Conservation (phyloP, 2,113 vertebrate genomes). For the Corythornis cristatus region DNA sequence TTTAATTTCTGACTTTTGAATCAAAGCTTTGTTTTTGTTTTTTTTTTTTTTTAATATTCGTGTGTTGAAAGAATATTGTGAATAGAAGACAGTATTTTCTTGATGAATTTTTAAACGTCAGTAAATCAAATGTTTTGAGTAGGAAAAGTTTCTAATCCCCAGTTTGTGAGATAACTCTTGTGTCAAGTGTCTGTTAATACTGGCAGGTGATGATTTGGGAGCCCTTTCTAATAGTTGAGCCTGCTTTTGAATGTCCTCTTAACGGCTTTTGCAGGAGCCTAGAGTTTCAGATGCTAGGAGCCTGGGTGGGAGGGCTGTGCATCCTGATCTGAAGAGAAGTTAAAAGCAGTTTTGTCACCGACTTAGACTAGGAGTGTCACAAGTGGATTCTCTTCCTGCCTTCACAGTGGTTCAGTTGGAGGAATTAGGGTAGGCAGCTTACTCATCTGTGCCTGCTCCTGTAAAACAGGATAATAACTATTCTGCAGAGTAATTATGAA, state of each 20-base stretch:
- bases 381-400: neutral
- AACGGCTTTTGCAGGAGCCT: neutral
- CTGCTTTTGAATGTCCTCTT: neutral
- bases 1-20: neutral
- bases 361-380: neutral
- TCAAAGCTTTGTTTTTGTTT: neutral
- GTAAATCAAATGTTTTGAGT: neutral
- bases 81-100: neutral
- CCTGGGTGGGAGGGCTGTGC: neutral
- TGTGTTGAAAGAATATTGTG: neutral
- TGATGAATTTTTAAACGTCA: neutral
- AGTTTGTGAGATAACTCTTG: neutral
- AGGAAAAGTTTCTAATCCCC: neutral
- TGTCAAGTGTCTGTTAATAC: neutral
- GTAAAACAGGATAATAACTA: neutral
- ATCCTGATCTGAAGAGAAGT: neutral
- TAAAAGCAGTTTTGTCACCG: neutral
- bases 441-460: neutral
- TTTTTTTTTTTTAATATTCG: neutral
- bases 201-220: neutral
- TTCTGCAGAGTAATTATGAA: neutral
- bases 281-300: neutral
- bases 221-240: neutral
- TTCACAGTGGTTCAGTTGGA: neutral
- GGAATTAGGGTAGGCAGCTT: neutral